phyloP scores from a whole-genome alignment of 2,113 vertebrate species.

The Perccottus glenii region DNA sequence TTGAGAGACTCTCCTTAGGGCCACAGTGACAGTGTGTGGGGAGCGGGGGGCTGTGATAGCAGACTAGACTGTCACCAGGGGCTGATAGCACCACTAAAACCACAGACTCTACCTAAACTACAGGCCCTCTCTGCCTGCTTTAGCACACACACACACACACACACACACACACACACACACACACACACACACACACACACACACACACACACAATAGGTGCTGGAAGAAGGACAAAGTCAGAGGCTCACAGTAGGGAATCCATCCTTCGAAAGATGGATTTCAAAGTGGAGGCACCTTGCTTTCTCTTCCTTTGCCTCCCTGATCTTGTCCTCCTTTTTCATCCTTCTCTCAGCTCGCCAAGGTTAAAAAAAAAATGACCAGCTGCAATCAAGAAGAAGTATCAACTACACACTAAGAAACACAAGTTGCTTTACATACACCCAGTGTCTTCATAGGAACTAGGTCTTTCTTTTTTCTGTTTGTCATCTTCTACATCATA shows the following conservation, averaged over 20 bases:
- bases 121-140: too few species aligned
- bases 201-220: constrained; percentile 30
- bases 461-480: not conserved
- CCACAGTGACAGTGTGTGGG: constrained; percentile 29
- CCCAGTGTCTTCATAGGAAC: constrained; percentile 1
- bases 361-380: constrained; percentile 26
- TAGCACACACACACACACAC: too few species aligned
- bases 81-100: constrained; percentile 60
- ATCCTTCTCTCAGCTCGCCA: constrained; percentile 29
- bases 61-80: constrained; percentile 50
- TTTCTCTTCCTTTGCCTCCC: constrained; percentile 35
- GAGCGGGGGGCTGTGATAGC: constrained; percentile 31
- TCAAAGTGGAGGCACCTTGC: constrained; percentile 55
- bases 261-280: constrained; percentile 68
- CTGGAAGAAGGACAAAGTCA: constrained; percentile 68
- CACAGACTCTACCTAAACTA: too few species aligned
- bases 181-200: too few species aligned
- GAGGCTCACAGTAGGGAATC: constrained; percentile 67
- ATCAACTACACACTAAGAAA: constrained; percentile 5
- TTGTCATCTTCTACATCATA: not conserved
- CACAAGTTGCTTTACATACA: not conserved
- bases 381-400: constrained; percentile 34
- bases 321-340: constrained; percentile 42
- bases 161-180: too few species aligned
- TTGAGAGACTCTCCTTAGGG: constrained; percentile 52